These are phyloP conservation scores for Rhea pennata DNA, from an alignment of 2,113 vertebrate genomes.

Conservation along the genomic window DNA sequence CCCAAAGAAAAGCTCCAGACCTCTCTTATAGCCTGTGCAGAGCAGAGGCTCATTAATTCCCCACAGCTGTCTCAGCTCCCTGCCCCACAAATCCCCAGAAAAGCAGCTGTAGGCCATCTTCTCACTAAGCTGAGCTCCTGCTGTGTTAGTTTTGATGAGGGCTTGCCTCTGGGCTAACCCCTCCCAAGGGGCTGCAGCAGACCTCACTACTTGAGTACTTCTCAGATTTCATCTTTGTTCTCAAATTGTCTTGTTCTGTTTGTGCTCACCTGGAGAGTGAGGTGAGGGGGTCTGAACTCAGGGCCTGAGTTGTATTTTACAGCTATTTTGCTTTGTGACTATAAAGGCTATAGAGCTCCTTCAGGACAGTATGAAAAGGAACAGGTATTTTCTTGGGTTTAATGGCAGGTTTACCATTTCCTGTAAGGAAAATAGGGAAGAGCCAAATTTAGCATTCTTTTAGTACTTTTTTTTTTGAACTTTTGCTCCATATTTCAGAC, in stretches of 20 bases:
- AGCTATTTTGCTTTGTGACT: background rate
- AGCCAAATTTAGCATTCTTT: background rate
- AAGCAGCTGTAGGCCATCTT: background rate
- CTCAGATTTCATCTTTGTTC: background rate
- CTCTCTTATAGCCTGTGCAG: background rate
- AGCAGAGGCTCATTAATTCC: background rate
- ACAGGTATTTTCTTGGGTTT: background rate
- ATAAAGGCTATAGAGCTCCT: background rate
- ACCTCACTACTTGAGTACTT: fast-evolving
- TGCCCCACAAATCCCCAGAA: background rate
- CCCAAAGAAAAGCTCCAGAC: background rate
- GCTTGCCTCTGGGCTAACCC: background rate
- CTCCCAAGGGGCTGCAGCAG: background rate
- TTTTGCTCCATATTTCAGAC: background rate
- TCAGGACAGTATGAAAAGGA: background rate
- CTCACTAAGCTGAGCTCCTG: background rate
- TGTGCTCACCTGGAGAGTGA: background rate
- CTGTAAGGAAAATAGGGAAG: background rate
- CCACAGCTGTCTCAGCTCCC: background rate
- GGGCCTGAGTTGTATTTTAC: background rate
- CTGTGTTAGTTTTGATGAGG: background rate
- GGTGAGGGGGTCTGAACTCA: background rate
- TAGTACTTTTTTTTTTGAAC: background rate
- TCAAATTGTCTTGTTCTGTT: background rate
- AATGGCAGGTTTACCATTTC: background rate